These are phyloP conservation scores for Struthidea cinerea DNA, from an alignment of 2,113 vertebrate genomes.

Conservation along the genomic window DNA sequence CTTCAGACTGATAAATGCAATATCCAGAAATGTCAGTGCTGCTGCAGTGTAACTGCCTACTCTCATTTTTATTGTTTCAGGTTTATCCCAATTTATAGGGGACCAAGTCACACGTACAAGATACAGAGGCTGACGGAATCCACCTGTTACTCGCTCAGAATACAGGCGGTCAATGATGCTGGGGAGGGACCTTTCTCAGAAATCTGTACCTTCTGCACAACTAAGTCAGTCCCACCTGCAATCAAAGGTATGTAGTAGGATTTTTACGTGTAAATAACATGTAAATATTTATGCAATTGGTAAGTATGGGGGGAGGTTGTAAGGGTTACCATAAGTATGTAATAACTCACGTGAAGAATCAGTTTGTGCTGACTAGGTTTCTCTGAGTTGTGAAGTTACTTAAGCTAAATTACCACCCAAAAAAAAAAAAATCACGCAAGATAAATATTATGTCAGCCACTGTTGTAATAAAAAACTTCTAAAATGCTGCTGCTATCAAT, in stretches of 20 bases:
- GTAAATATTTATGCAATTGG: background rate
- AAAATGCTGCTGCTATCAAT: background rate
- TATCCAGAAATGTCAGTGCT: background rate
- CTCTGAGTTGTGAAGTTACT: background rate
- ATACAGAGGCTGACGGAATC: slow-evolving; percentile 91
- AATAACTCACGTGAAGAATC: background rate
- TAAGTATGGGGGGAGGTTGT: background rate
- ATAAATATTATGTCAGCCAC: background rate
- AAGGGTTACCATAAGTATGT: background rate
- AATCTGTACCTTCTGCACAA: slow-evolving; percentile 88
- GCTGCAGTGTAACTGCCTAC: background rate
- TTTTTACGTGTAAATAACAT: rapidly evolving
- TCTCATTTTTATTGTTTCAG: slow-evolving; percentile 57
- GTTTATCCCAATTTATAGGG: slow-evolving; percentile 92
- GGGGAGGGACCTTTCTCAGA: slow-evolving; percentile 94
- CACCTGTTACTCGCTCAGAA: slow-evolving; percentile 91
- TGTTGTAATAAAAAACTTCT: background rate
- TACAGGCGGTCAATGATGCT: slow-evolving; percentile 90
- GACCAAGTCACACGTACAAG: slow-evolving; percentile 97
- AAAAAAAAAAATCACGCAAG: background rate
- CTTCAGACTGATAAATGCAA: background rate
- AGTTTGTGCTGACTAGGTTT: background rate
- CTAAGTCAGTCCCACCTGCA: slow-evolving; percentile 90
- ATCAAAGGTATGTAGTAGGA: slow-evolving; percentile 82
- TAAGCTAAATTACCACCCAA: background rate